Evolutionary conservation across 2,888 invertebrate genomes (phyloP).

Genomic region (Cosmorhoe ocellata): DNA sequence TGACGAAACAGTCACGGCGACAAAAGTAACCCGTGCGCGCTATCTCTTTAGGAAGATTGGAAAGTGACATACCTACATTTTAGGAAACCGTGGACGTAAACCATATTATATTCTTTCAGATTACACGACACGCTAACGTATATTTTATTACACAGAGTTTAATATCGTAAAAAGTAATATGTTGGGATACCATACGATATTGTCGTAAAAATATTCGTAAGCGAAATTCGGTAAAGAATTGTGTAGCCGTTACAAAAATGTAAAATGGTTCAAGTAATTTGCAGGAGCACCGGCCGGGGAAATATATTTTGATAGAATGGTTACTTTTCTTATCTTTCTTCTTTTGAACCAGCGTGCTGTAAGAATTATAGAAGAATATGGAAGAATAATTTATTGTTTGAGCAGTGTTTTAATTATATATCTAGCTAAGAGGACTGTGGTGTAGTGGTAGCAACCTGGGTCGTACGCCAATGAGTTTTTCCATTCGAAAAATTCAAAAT

Average conservation of each 20-base stretch:
- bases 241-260: conserved; percentile 53
- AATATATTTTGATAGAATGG: conserved; percentile 12
- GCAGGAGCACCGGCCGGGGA: conserved; percentile 25
- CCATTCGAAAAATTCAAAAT: too few species aligned
- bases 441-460: too few species aligned
- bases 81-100: neutral
- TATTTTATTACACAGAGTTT: conserved; percentile 24
- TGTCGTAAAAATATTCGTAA: conserved; percentile 34
- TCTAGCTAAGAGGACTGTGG: too few species aligned
- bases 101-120: conserved; percentile 5
- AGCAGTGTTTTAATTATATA: too few species aligned
- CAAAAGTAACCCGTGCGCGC: too few species aligned
- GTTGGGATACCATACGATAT: conserved; percentile 25
- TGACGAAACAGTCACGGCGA: too few species aligned
- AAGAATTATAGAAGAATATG: neutral
- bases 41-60: too few species aligned
- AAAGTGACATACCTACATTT: neutral
- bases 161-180: conserved; percentile 33
- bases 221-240: conserved; percentile 39
- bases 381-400: too few species aligned
- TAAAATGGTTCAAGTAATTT: conserved; percentile 49
- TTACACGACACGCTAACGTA: conserved; percentile 17
- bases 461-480: too few species aligned
- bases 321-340: too few species aligned
- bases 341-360: too few species aligned